A percentile compares a stretch with the other conserved stretches of the same genome.
Conservation (phyloP, 2,888 invertebrate genomes). For the Oligia strigilis region DNA sequence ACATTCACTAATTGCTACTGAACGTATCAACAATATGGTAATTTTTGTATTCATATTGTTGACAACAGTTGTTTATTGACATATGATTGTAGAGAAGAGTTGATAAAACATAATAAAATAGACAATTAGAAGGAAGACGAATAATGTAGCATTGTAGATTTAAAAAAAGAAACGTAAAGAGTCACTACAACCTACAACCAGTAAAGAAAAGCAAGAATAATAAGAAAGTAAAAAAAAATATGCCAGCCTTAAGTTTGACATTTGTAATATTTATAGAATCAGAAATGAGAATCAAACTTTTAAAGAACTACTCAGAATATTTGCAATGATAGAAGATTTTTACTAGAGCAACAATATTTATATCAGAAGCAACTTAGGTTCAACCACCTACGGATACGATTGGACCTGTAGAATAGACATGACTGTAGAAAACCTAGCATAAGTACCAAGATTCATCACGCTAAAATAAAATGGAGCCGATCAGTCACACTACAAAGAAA, state of each 20-base stretch:
- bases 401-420: neutral
- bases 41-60: slow-evolving; percentile 24
- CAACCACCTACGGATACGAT: neutral
- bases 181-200: neutral
- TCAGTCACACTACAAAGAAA: slow-evolving; percentile 68
- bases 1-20: slow-evolving; percentile 73
- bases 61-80: slow-evolving; percentile 20
- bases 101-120: neutral
- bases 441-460: slow-evolving; percentile 63
- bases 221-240: neutral
- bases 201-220: neutral
- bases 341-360: neutral
- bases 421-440: neutral
- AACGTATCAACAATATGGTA: slow-evolving; percentile 63
- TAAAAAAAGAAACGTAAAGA: neutral
- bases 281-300: neutral
- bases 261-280: too few relatives aligned
- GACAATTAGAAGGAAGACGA: neutral
- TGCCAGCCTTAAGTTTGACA: neutral
- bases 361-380: neutral
- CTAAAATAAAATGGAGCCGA: slow-evolving; percentile 68
- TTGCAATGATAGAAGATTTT: neutral
- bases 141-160: neutral
- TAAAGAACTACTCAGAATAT: neutral
- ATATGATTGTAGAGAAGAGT: neutral